Base-by-base conservation (phyloP, 2,888 invertebrate genomes). In the Stenurella melanura region DNA sequence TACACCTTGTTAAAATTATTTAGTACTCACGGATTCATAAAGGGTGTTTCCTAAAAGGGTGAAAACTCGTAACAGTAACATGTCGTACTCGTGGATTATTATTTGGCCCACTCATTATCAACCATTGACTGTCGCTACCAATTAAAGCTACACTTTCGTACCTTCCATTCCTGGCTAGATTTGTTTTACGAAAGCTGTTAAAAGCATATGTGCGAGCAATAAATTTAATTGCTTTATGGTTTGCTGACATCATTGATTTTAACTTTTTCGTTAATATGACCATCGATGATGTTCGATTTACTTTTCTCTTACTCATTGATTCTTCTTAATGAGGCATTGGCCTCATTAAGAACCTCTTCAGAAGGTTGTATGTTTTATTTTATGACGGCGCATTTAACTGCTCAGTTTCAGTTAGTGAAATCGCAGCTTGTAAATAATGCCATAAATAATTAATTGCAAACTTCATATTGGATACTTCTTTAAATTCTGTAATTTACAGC, bases 191-290 rank as follows among this genome's bases (percentile, higher is more conserved):
- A 78, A 77, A 66, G 77, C 80, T 77, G 78, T 81, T 79, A 81
- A 79, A 78, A 79, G 73, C 78, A 80, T 78, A 80, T 81, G 80
- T 76, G 78, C 66, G 71, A 71, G 79, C 76, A 73, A 77, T 78
- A 78, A 76, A 80, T 77, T 80, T 80, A 81, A 81, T 81, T 78
- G 75, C 76, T 81, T 81, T 78, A 81, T 78, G 78, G 80, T 77
- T 77, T 76, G 81, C 81, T 77, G 79, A 79, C 74, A 78, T 67
- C 75, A 75, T 78, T 74, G 78, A 79, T 78, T 81, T 78, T 72
- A 75, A 69, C 77, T 76, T 78, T 81, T 77, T 75, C 77, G 74
- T 77, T 73, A 66, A 69, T 75, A 67, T 70, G 73, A 76, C 71
- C 80, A 79, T 76, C 77, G 54, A 72, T 63, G 54, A 42, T 42